phyloP scores from a whole-genome alignment of 2,888 invertebrate genomes.

The Gerosis bhagava region DNA sequence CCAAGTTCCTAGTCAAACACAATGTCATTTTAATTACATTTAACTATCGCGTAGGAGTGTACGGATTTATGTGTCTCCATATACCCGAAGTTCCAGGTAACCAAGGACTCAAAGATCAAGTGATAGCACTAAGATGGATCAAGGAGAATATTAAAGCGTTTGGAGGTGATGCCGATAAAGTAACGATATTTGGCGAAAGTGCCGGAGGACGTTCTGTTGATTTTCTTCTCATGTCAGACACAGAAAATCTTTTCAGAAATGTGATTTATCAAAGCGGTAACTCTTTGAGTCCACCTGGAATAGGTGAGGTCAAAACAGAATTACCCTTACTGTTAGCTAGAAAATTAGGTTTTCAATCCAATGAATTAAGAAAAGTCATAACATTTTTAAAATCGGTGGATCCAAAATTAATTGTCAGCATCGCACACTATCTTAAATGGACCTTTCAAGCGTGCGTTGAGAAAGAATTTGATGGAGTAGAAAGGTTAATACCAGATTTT shows the following conservation, averaged over 20 bases:
- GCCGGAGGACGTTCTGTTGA: constrained; percentile 53
- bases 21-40: constrained; percentile 52
- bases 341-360: constrained; percentile 41
- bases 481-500: constrained; percentile 43
- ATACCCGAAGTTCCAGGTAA: constrained; percentile 53
- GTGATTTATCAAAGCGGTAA: constrained; percentile 53
- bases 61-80: constrained; percentile 59
- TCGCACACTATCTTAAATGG: constrained; percentile 34
- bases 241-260: constrained; percentile 45
- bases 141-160: constrained; percentile 52
- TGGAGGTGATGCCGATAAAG: constrained; percentile 50
- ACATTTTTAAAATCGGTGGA: constrained; percentile 38
- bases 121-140: constrained; percentile 52
- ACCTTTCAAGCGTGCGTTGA: constrained; percentile 51
- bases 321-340: constrained; percentile 46
- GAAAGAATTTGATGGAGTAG: constrained; percentile 42
- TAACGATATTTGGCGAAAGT: constrained; percentile 53
- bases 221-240: constrained; percentile 46
- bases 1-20: constrained; percentile 49
- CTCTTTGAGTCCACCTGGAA: constrained; percentile 38
- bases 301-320: constrained; percentile 39
- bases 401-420: constrained; percentile 40
- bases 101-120: constrained; percentile 58
- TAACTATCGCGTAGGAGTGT: constrained; percentile 53
- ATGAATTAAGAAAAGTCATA: constrained; percentile 42